Evolutionary conservation across 2,113 vertebrate genomes (phyloP), one percentile per base, ranked within the genome.

Genomic region (Peromyscus polionotus): DNA sequence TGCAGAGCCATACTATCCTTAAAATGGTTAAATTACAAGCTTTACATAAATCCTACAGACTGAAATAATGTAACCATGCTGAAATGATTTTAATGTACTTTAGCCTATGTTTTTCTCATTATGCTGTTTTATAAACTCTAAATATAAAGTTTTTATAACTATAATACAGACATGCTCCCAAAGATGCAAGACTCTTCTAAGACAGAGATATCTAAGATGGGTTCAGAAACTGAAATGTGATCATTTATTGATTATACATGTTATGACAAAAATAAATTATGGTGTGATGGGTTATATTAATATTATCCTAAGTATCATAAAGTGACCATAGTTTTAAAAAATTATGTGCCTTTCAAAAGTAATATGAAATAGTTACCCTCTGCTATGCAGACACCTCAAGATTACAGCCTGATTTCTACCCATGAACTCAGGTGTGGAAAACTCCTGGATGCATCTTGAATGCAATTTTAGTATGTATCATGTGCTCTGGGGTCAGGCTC

Each of bases 41-140:
- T 61, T 95, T 73, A 88, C 86, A 93, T 96, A 96, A 96, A 92
- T 95, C 73, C 92, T 59, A 85, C n/a, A 79, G 22, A 67, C 59
- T 95, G 79, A 84, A 97, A 95, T 59, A 59, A 63, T 75, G 79
- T 89, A 61, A 95, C 51, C 59, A 90, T 39, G 36, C 83, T 95
- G 31, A 81, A 96, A 72, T 94, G 88, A 16, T 93, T 96, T 96
- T 96, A 96, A 95, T 93, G 95, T 76, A 80, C 17, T 67, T 90
- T 72, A 10, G 19, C 84, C 75, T 87, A 85, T 93, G 79, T 85
- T 97, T 97, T 96, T 95, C 51, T 95, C 86, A 97, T 96, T 96
- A 92, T 26, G 14, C 57, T 84, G 22, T 91, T 20, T 85, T 72
- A 95, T 94, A 96, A 97, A 92, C 51, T 9, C 12, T 85, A 93